Conservation (phyloP, 1,140 invertebrate genomes). For the Camponotus floridanus region DNA sequence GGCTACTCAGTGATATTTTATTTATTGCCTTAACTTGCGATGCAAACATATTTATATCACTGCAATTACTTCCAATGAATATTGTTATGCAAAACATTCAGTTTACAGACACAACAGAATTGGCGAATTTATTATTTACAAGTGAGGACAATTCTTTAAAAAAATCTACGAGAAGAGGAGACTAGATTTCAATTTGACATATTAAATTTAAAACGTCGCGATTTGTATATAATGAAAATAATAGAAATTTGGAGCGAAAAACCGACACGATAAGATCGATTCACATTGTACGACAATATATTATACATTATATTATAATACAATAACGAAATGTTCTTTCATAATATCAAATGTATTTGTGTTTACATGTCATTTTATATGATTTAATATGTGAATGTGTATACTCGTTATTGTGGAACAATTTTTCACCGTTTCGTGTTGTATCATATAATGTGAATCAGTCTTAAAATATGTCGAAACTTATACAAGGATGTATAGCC, state of each 20-base stretch:
- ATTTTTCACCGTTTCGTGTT: too few relatives aligned
- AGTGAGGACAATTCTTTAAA: background rate
- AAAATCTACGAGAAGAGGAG: background rate
- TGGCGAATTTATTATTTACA: constrained; percentile 33
- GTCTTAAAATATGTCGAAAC: background rate
- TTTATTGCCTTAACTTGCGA: constrained; percentile 45
- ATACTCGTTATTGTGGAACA: too few relatives aligned
- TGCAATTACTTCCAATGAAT: constrained; percentile 11
- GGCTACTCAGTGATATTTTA: constrained; percentile 35
- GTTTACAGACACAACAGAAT: constrained; percentile 12
- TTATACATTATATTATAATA: too few relatives aligned
- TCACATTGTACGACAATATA: too few relatives aligned
- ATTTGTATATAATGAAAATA: constrained; percentile 46
- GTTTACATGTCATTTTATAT: too few relatives aligned
- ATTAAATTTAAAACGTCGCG: constrained; percentile 28
- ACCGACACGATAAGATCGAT: background rate
- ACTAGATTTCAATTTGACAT: constrained; percentile 26
- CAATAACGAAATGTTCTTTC: too few relatives aligned
- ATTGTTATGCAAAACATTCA: constrained; percentile 1
- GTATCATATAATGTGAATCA: too few relatives aligned
- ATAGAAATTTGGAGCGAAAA: constrained; percentile 15
- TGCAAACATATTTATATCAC: background rate
- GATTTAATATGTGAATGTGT: too few relatives aligned
- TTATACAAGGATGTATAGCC: background rate
- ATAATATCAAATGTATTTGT: too few relatives aligned